Base-by-base conservation (phyloP, 2,888 invertebrate species). In the Euproctis similis region DNA sequence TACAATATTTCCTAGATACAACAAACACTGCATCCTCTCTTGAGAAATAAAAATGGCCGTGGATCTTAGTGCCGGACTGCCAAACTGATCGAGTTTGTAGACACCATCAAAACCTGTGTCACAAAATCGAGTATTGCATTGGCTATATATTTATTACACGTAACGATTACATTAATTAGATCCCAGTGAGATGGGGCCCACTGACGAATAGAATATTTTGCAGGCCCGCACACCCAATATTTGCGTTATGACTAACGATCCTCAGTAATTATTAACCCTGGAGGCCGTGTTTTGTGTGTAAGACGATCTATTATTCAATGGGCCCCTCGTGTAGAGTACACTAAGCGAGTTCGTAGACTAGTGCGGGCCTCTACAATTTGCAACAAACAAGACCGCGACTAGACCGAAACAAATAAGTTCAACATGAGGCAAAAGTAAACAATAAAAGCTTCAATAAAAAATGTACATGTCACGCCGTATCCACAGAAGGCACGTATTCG, bases 1-100 rank as follows among this genome's bases (percentile, higher is more conserved):
- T 77, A 77, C 71, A 78, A 73, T 81, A 81, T 68, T 70, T 65
- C 70, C 76, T 77, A 73, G 67, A 72, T 70, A 76, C 72, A 75
- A 73, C 70, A 66, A 64, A 70, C 68, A 67, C 64, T 64, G 70
- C 68, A 57, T 60, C 45, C 47, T 44, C 47, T 40, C 51, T 50
- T 45, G 50, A 46, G 53, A 50, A 39, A 46, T 44, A 37, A 42
- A 42, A 21, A 32, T 28, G 34, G 40, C 46, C 42, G 31, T 36
- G 39, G 53, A 48, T 56, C 46, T 47, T 38, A 39, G 50, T 50
- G 42, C 56, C 55, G 39, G 34, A 39, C 42, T 29, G 26, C 34
- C 44, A 35, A 22, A 12, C 49, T 59, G 59, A 21, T 18, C n/a
- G n/a, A 2, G 2, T 18, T 18, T 8, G 18, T 18, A 18, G 18